Percentiles rank a stretch among this genome's conserved stretches.
phyloP scores from a whole-genome alignment of 2,888 invertebrate species.

The Megamerina dolium region DNA sequence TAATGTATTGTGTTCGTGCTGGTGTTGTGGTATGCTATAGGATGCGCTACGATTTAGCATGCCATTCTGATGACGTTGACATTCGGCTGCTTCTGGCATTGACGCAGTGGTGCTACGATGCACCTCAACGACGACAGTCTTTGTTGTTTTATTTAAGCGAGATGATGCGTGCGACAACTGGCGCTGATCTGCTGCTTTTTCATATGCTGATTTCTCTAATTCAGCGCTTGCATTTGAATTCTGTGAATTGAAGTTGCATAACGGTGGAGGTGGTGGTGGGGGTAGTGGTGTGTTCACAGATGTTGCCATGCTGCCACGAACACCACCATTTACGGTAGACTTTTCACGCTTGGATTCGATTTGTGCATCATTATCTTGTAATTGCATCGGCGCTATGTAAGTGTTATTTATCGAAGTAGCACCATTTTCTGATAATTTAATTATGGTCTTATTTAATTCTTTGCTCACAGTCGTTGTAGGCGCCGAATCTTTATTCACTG shows the following conservation, averaged over 20 bases:
- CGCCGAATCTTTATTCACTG: conserved; percentile 9
- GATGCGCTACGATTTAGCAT: background rate
- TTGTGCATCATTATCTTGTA: conserved; percentile 16
- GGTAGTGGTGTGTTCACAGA: conserved; percentile 12
- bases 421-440: conserved; percentile 65
- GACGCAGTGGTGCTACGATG: conserved; percentile 54
- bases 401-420: conserved; percentile 67
- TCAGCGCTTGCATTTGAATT: background rate
- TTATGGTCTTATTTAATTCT: conserved; percentile 62
- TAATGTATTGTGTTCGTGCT: background rate
- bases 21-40: background rate
- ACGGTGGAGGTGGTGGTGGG: conserved; percentile 17
- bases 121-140: conserved; percentile 72
- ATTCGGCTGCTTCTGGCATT: too few relatives aligned
- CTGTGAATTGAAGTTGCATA: background rate
- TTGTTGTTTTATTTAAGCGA: conserved; percentile 50
- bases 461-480: conserved; percentile 17
- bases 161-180: background rate
- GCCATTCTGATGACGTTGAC: conserved; percentile 1
- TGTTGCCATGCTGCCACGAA: background rate
- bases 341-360: conserved; percentile 5
- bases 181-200: background rate
- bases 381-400: conserved; percentile 29
- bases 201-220: background rate
- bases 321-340: background rate